Percentiles rank a stretch among this genome's conserved stretches.
Evolutionary conservation across 1,140 invertebrate species (phyloP).

Genomic region (Meteorus sp.): DNA sequence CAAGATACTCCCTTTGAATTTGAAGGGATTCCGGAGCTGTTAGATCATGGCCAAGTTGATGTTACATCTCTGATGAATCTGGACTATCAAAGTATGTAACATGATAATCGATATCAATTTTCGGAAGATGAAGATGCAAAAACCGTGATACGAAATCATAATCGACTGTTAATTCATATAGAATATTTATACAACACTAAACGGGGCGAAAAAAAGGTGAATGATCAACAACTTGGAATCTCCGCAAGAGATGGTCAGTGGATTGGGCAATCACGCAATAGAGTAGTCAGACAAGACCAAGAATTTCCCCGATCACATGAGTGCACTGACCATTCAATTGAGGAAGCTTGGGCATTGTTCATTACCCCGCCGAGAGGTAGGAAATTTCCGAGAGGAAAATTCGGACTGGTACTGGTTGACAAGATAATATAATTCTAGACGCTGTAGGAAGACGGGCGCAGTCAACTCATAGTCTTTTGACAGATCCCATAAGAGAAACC

Average conservation of each 20-base stretch:
- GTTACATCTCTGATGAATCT: conserved; percentile 14
- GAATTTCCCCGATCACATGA: background rate
- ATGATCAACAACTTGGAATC: no score
- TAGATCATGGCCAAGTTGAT: conserved; percentile 20
- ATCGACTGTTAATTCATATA: background rate
- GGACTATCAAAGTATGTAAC: conserved; percentile 37
- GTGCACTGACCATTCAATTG: background rate
- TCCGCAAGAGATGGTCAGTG: no score
- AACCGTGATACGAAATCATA: background rate
- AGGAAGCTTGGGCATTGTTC: background rate
- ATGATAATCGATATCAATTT: background rate
- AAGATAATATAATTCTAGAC: conserved; percentile 11
- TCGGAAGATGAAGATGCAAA: no score
- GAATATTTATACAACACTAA: no score
- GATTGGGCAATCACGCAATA: background rate
- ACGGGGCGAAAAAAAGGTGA: background rate
- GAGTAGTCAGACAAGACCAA: background rate
- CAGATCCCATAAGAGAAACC: conserved; percentile 30
- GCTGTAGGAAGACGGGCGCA: conserved; percentile 21
- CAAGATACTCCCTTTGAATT: background rate
- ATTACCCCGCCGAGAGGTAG: background rate
- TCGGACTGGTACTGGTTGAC: background rate
- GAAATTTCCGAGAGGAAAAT: no score
- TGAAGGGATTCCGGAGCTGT: background rate
- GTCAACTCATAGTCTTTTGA: conserved; percentile 19